These are phyloP conservation scores for Bovichtus variegatus DNA, from an alignment of 2,797 vertebrate species.

Conservation along the genomic window DNA sequence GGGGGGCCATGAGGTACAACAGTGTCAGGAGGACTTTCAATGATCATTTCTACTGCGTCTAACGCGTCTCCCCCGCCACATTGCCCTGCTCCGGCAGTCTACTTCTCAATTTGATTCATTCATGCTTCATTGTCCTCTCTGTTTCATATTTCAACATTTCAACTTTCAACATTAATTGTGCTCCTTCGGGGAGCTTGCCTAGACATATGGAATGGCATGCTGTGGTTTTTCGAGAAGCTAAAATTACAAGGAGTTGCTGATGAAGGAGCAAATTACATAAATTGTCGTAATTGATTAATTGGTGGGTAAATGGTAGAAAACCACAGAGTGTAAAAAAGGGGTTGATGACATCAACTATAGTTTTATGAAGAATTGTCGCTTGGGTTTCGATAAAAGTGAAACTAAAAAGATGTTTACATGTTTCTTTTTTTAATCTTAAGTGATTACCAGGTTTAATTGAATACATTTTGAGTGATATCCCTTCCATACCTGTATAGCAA, in stretches of 20 bases:
- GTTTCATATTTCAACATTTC: slow-evolving; percentile 60
- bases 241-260: slow-evolving; percentile 60
- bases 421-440: too few species aligned
- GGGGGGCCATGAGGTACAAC: slow-evolving; percentile 34
- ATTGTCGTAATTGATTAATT: slow-evolving; percentile 67
- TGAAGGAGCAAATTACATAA: slow-evolving; percentile 59
- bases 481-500: background rate
- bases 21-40: slow-evolving; percentile 46
- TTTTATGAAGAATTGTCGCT: slow-evolving; percentile 10
- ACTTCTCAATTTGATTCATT: slow-evolving; percentile 56
- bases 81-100: slow-evolving; percentile 25
- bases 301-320: slow-evolving; percentile 43
- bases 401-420: background rate
- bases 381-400: background rate
- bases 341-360: slow-evolving; percentile 18
- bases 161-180: slow-evolving; percentile 56
- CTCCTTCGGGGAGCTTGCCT: slow-evolving; percentile 30
- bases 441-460: too few species aligned
- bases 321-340: slow-evolving; percentile 24
- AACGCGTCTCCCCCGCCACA: slow-evolving; percentile 33
- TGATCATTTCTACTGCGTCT: slow-evolving; percentile 17
- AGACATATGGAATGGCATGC: slow-evolving; percentile 31
- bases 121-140: slow-evolving; percentile 53
- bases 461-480: too few species aligned
- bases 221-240: slow-evolving; percentile 43